phyloP scores from a whole-genome alignment of 1,140 invertebrate genomes.

The Drosophila kurseongensis region DNA sequence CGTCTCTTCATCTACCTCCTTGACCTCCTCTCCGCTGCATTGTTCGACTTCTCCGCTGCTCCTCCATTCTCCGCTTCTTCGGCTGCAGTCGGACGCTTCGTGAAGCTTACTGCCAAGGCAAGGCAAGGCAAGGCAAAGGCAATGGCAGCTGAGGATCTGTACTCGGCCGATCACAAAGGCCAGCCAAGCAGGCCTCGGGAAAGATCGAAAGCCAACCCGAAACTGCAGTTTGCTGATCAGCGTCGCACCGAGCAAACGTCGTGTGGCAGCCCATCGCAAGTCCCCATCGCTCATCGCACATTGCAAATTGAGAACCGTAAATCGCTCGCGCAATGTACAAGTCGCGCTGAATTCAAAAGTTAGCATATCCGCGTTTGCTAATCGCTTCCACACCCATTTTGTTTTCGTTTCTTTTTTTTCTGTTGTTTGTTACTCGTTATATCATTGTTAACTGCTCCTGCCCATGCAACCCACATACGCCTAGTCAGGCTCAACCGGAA shows the following conservation, averaged over 20 bases:
- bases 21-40: slow-evolving; percentile 4
- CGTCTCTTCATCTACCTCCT: not conserved
- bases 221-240: slow-evolving; percentile 73
- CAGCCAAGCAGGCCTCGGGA: slow-evolving; percentile 4
- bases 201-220: slow-evolving; percentile 18
- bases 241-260: slow-evolving; percentile 75
- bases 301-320: not conserved
- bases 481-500: slow-evolving; percentile 4
- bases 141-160: slow-evolving; percentile 24
- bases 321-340: slow-evolving; percentile 17
- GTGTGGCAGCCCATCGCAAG: slow-evolving; percentile 35
- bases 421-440: slow-evolving; percentile 25
- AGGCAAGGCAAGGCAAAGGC: slow-evolving; percentile 1
- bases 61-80: slow-evolving; percentile 13
- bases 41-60: slow-evolving; percentile 12
- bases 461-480: slow-evolving; percentile 9
- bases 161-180: slow-evolving; percentile 17
- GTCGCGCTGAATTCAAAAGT: not conserved
- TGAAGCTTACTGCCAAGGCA: slow-evolving; percentile 34
- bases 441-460: not conserved
- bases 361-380: not conserved
- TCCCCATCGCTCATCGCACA: not conserved
- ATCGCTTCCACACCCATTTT: slow-evolving; percentile 12
- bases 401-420: slow-evolving; percentile 15
- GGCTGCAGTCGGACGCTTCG: slow-evolving; percentile 31